Conservation (phyloP, 2,888 invertebrate species). For the Coelopa pilipes region DNA sequence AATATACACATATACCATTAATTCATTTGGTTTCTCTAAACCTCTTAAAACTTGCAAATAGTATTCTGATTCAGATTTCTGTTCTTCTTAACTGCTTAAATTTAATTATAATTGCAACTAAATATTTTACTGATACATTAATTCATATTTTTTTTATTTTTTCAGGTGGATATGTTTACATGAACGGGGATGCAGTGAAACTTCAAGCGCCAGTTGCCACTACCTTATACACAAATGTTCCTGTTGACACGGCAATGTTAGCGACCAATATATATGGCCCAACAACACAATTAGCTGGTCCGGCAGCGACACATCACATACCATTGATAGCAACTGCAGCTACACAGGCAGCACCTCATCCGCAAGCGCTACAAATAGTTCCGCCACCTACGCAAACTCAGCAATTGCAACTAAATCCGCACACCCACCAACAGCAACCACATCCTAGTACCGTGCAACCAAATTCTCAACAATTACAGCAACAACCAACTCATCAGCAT, state of each 20-base stretch:
- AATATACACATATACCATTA: too few species aligned
- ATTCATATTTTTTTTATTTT: not conserved
- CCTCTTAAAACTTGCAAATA: too few species aligned
- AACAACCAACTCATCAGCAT: conserved; percentile 44
- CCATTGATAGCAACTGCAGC: conserved; percentile 60
- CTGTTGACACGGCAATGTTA: conserved; percentile 72
- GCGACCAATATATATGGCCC: conserved; percentile 64
- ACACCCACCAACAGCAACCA: conserved; percentile 36
- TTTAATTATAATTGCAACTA: too few species aligned
- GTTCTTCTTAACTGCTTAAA: too few species aligned
- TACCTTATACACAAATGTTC: conserved; percentile 76
- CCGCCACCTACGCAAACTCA: conserved; percentile 56
- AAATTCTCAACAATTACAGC: conserved; percentile 45
- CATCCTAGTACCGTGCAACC: conserved; percentile 48
- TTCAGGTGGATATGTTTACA: conserved; percentile 76
- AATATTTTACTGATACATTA: too few species aligned
- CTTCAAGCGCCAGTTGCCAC: conserved; percentile 73
- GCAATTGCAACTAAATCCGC: conserved; percentile 57
- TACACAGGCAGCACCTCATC: conserved; percentile 49
- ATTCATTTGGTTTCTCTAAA: too few species aligned
- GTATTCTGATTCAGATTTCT: too few species aligned
- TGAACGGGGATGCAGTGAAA: conserved; percentile 85
- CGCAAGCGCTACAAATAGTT: conserved; percentile 47
- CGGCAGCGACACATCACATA: conserved; percentile 61
- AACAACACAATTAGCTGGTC: conserved; percentile 60